Percentiles rank a stretch among this genome's conserved stretches.
Evolutionary conservation across 2,797 vertebrate species (phyloP).

Genomic region (Lindbergichthys nudifrons): DNA sequence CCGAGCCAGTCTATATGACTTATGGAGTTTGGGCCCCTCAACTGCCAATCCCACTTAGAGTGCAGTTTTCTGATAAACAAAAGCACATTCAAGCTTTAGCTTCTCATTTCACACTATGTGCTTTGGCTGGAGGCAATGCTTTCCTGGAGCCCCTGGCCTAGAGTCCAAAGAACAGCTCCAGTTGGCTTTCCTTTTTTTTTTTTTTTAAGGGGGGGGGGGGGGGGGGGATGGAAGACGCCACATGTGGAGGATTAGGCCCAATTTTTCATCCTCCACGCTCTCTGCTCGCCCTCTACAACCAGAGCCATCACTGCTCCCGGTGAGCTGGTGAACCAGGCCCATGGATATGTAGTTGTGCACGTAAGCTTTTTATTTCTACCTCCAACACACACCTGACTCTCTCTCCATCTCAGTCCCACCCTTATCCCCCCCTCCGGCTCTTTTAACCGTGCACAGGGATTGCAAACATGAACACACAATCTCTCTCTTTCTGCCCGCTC

Average conservation of each 20-base stretch:
- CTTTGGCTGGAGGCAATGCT: constrained; percentile 88
- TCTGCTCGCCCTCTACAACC: constrained; percentile 82
- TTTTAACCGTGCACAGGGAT: constrained; percentile 45
- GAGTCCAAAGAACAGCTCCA: constrained; percentile 87
- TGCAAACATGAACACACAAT: constrained; percentile 40
- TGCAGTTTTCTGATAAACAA: constrained; percentile 92
- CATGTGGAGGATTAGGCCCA: constrained; percentile 89
- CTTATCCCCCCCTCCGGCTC: constrained; percentile 4
- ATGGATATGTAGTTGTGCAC: constrained; percentile 56
- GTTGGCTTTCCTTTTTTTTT: constrained; percentile 84
- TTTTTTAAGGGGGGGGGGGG: background rate
- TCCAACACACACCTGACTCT: constrained; percentile 65
- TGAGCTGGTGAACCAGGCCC: constrained; percentile 56
- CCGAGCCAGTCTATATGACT: constrained; percentile 88
- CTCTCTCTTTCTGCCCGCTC: constrained; percentile 45
- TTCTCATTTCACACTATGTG: constrained; percentile 92
- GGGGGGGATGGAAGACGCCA: constrained; percentile 66
- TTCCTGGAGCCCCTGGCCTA: constrained; percentile 88
- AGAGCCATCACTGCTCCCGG: constrained; percentile 71
- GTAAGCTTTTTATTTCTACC: constrained; percentile 10
- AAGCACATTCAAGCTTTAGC: constrained; percentile 91
- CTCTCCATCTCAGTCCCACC: background rate
- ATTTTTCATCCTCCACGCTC: constrained; percentile 87
- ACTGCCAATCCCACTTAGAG: constrained; percentile 90
- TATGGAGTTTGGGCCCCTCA: constrained; percentile 85